Percentiles rank a stretch among this genome's conserved stretches.
These are phyloP conservation scores for Corythornis leucogaster DNA, from an alignment of 2,797 vertebrate species.

Conservation along the genomic window DNA sequence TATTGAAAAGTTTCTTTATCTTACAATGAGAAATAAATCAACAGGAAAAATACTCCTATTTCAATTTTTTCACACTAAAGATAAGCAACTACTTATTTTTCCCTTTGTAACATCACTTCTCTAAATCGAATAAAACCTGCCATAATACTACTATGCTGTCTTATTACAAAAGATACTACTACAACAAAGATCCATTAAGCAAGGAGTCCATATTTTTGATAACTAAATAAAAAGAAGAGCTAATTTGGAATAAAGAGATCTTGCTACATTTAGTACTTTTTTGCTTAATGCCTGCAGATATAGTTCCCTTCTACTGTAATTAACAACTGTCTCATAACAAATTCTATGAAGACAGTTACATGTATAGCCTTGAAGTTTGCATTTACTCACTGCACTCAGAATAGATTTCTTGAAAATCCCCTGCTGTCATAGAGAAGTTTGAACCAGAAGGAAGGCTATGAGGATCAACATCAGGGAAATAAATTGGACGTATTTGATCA, in stretches of 20 bases:
- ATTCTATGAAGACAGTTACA: background rate
- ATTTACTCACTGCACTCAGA: slow-evolving; percentile 87
- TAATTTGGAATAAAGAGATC: background rate
- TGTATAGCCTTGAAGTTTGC: background rate
- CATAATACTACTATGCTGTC: background rate
- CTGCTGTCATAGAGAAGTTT: slow-evolving; percentile 99
- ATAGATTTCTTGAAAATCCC: slow-evolving; percentile 98
- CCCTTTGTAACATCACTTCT: background rate
- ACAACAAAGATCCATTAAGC: background rate
- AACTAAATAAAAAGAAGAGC: background rate
- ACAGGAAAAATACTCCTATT: background rate
- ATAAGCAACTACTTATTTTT: background rate
- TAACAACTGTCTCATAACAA: background rate
- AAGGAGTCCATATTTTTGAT: background rate
- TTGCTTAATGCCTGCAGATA: background rate
- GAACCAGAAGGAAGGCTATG: slow-evolving; percentile 90
- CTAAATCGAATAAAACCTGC: background rate
- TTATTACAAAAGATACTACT: background rate
- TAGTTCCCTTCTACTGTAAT: background rate
- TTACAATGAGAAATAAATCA: background rate
- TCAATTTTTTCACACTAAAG: background rate
- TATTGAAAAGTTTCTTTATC: background rate
- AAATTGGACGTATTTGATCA: slow-evolving; percentile 93
- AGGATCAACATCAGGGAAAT: slow-evolving; percentile 95
- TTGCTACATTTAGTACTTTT: background rate